Evolutionary conservation across 2,888 invertebrate genomes (phyloP).

Genomic region (Antheraea yamamai): DNA sequence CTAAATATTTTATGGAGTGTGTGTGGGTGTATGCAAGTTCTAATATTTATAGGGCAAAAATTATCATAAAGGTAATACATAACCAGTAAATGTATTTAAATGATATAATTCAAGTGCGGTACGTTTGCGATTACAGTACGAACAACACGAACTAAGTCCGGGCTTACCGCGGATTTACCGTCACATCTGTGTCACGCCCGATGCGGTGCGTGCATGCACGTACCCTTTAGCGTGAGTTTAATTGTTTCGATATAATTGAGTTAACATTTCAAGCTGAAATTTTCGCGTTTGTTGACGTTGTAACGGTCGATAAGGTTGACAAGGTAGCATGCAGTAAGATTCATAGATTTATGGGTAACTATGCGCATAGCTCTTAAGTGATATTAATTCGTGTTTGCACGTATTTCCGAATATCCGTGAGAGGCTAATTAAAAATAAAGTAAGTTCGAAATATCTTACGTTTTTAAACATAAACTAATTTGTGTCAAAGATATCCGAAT

Average conservation of each 20-base stretch:
- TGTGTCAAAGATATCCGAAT: background rate
- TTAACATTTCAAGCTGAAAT: background rate
- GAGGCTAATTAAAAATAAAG: background rate
- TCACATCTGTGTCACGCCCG: constrained; percentile 55
- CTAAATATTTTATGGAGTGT: too few species aligned
- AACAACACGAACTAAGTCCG: constrained; percentile 64
- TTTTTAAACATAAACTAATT: background rate
- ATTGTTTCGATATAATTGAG: constrained; percentile 20
- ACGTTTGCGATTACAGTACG: constrained; percentile 56
- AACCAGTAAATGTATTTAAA: constrained; percentile 51
- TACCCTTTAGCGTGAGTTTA: constrained; percentile 18
- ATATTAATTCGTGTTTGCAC: too few species aligned
- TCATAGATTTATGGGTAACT: background rate
- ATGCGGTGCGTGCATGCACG: constrained; percentile 13
- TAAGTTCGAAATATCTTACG: background rate
- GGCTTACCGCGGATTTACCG: constrained; percentile 69
- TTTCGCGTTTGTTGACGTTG: background rate
- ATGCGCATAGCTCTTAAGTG: background rate
- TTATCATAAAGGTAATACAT: background rate
- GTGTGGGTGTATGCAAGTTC: background rate
- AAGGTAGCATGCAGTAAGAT: background rate
- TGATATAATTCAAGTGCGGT: constrained; percentile 60
- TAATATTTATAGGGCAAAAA: background rate
- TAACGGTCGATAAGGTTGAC: constrained; percentile 3
- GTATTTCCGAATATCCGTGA: background rate